A percentile compares a stretch with the other conserved stretches of the same genome.
These are phyloP conservation scores for Tapirus terrestris DNA, from an alignment of 2,113 vertebrate genomes.

Conservation along the genomic window DNA sequence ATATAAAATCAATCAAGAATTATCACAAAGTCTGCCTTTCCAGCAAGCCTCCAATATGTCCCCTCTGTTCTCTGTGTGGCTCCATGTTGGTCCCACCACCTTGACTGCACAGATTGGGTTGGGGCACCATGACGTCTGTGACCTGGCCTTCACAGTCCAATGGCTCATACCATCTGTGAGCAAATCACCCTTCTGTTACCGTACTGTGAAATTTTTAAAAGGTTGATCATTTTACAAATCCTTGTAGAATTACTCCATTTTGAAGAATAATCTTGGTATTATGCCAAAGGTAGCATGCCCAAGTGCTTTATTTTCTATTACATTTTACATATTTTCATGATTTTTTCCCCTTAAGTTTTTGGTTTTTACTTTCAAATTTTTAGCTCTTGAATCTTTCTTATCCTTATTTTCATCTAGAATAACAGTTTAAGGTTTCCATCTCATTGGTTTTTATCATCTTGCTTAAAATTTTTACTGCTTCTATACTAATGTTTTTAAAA, in stretches of 20 bases:
- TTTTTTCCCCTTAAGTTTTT: neutral
- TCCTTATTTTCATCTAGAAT: neutral
- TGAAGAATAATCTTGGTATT: neutral
- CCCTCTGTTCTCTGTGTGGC: rapidly evolving
- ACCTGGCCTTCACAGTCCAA: neutral
- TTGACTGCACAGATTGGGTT: neutral
- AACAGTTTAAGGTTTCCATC: neutral
- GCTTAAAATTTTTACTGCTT: neutral
- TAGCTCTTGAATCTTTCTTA: neutral
- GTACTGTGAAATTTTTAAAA: neutral
- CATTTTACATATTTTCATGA: neutral
- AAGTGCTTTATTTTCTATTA: neutral
- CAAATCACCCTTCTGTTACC: neutral
- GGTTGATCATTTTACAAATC: neutral
- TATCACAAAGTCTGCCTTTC: neutral
- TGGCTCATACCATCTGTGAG: neutral
- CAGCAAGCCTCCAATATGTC: neutral
- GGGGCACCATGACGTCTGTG: neutral
- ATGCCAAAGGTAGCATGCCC: neutral
- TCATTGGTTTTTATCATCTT: constrained; percentile 19
- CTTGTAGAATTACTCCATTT: neutral
- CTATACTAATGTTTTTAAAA: neutral
- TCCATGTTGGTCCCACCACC: too few species aligned
- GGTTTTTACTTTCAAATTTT: neutral
- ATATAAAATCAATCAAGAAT: neutral